Evolutionary conservation across 1,140 invertebrate species (phyloP).

Genomic region (Sinonovacula constricta): DNA sequence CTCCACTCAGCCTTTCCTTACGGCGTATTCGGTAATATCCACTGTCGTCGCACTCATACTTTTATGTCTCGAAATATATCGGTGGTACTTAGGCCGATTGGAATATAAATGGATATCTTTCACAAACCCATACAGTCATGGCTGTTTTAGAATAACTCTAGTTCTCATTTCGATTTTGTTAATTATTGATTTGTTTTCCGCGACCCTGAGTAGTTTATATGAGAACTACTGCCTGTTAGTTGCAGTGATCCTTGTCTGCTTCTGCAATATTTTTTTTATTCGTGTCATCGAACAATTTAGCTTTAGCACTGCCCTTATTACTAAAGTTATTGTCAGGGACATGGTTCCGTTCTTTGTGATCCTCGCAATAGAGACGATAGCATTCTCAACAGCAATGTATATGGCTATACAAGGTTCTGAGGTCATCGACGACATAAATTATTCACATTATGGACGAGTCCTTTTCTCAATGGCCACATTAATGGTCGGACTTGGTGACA

Average conservation of each 20-base stretch:
- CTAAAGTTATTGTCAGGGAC: neutral
- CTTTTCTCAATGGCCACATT: neutral
- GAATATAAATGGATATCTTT: neutral
- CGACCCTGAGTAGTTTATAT: neutral
- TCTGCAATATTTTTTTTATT: neutral
- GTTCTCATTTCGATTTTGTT: neutral
- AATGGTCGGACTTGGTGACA: neutral
- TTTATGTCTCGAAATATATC: no score
- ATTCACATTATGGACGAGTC: neutral
- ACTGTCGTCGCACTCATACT: neutral
- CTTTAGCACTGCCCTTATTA: neutral
- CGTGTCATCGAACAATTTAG: neutral
- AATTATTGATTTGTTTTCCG: neutral
- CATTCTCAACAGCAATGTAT: neutral
- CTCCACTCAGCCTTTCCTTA: neutral
- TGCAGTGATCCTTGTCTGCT: neutral
- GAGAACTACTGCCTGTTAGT: no score
- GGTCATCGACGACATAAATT: neutral
- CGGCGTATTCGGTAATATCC: neutral
- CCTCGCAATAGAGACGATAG: neutral
- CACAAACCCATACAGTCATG: neutral
- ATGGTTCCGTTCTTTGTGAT: neutral
- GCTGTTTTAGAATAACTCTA: neutral
- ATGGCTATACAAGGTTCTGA: neutral
- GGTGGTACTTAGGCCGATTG: neutral